Base-by-base conservation (phyloP, 2,888 invertebrate species). In the Caenorhabditis sulstoni region DNA sequence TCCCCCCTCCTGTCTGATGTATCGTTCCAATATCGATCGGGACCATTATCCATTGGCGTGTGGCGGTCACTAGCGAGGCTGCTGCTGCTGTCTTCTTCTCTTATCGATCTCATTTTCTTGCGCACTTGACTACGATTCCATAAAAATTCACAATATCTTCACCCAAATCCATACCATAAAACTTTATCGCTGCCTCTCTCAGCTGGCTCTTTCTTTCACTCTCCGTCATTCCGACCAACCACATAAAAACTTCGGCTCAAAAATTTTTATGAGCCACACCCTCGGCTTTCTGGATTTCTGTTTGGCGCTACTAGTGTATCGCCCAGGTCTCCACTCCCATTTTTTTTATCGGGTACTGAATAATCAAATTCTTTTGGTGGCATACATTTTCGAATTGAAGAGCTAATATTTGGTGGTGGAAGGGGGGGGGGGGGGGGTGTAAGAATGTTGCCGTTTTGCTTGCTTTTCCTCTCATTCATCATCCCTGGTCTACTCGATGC, bases 231-330 rank as follows among this genome's bases (percentile, higher is more conserved):
- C 29, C 29, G 29, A 29, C 29, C 29, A 29, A 55, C 29, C 71
- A 20, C 62, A 71, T 61, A 71, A 71, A 64, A 49, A 44, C 62
- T 71, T 45, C 29, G 29, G 57, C 41, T 45, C 57, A 52, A 64
- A 64, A 71, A 64, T 71, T 71, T n/a, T 71, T 71, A 71, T 62
- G 71, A 71, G 62, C 47, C 62, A 59, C 55, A 53, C 53, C 8
- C 49, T 20, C 45, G 16, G 20, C 22, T 55, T 49, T 35, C 41
- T 62, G 22, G 62, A 53, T 62, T 57, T 64, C 45, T 55, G 49
- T 57, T 44, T 39, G 29, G 7, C 55, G 20, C 55, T 44, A 44
- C 29, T 29, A 7, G 29, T 29, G 29, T 29, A 29, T 29, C 7
- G 29, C 29, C 3, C 29, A 3, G 29, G 29, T 5, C 29, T 7